A percentile compares a stretch with the other conserved stretches of the same genome.
Conservation (phyloP, 2,888 invertebrate genomes). For the Micropterix aruncella region DNA sequence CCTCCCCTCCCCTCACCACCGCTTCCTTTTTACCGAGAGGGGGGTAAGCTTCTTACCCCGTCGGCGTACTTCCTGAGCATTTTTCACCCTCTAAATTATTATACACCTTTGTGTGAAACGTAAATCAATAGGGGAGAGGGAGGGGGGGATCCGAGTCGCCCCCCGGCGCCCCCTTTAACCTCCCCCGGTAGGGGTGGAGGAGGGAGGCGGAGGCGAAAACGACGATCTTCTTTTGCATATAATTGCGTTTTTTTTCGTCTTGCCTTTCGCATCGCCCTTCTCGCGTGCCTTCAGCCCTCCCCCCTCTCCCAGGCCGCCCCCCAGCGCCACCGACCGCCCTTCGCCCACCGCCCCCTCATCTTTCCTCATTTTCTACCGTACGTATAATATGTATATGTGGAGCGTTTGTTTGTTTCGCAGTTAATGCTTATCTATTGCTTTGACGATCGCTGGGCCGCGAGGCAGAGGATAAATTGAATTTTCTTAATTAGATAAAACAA, state of each 20-base stretch:
- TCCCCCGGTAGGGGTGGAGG: no score
- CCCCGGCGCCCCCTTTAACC: no score
- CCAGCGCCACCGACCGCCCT: background rate
- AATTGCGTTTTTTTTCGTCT: slow-evolving; percentile 35
- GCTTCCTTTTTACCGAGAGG: no score
- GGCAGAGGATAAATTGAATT: background rate
- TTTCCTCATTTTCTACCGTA: background rate
- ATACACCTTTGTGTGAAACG: slow-evolving; percentile 37
- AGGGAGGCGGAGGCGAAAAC: background rate
- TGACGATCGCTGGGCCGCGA: background rate
- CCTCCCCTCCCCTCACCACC: slow-evolving; percentile 26
- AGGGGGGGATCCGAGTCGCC: slow-evolving; percentile 25
- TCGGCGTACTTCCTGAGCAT: slow-evolving; percentile 4
- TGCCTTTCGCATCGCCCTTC: background rate
- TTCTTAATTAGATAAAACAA: background rate
- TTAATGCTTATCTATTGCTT: background rate
- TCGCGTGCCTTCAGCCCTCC: background rate
- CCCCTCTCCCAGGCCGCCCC: background rate
- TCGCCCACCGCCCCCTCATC: no score
- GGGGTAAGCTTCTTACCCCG: background rate
- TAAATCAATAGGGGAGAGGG: slow-evolving; percentile 33
- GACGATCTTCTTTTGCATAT: slow-evolving; percentile 25
- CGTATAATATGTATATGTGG: background rate
- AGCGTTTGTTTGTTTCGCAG: background rate
- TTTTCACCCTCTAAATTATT: slow-evolving; percentile 28